Evolutionary conservation across 2,113 vertebrate genomes (phyloP), one percentile per base, ranked within the genome.

Genomic region (Microcebus tavaratra): DNA sequence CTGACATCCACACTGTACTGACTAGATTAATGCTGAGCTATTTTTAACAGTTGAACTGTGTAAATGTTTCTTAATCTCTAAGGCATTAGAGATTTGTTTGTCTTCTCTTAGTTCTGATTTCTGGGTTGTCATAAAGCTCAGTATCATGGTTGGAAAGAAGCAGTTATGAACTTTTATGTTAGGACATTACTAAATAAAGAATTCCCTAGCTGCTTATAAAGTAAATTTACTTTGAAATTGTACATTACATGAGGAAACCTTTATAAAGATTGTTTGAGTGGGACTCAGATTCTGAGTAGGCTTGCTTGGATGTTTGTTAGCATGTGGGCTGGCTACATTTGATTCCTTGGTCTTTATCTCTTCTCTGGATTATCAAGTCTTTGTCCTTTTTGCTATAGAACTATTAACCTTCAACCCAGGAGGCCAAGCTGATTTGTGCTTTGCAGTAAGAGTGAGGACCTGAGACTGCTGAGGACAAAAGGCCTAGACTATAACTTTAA

Each of bases 101-200:
- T 21, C 23, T 53, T 80, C 53, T 93, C 63, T 96, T 82, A 75
- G 50, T 73, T 91, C 55, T 79, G 2, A 1, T 72, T 86, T 55
- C 79, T 42, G 45, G 81, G 63, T 59, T 89, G 68, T 96, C 57
- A 88, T 70, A 78, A 88, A 91, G 55, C 91, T 91, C 75, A 81
- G 82, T 81, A 67, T 86, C 27, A 18, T 68, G 29, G 18, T 91
- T 91, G 80, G 78, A 91, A 92, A 90, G 72, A 88, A 78, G 73
- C 85, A 94, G 50, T 91, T 94, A 17, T 97, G 96, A 97, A 94
- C 95, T 97, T 97, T 79, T 70, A 70, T 86, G 81, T 94, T 76
- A 93, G 57, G 55, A 68, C 20, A 63, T 67, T 90, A 72, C 83
- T 92, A 96, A 96, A 96, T 95, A 97, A 96, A 98, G 88, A 76